Evolutionary conservation across 2,888 invertebrate species (phyloP).

Genomic region (Meganola albula): DNA sequence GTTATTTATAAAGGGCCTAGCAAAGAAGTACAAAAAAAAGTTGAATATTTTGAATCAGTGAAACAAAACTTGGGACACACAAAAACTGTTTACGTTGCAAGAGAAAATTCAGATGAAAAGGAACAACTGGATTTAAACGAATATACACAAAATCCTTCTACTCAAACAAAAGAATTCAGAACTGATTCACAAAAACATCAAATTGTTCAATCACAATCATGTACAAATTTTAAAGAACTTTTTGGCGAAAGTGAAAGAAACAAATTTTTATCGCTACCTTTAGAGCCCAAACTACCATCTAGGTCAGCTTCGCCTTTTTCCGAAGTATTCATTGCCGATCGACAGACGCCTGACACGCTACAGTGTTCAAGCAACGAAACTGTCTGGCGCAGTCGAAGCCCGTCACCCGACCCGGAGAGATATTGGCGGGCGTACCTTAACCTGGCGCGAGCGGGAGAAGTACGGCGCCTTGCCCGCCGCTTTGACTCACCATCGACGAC

Average conservation of each 20-base stretch:
- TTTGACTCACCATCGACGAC: constrained; percentile 83
- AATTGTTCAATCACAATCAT: constrained; percentile 80
- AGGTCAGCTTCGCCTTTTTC: constrained; percentile 75
- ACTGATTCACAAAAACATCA: constrained; percentile 42
- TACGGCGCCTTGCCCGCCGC: constrained; percentile 85
- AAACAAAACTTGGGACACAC: constrained; percentile 70
- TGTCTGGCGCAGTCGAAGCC: constrained; percentile 82
- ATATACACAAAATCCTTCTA: constrained; percentile 12
- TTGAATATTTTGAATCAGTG: constrained; percentile 88
- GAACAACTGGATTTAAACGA: constrained; percentile 36
- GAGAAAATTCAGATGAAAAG: constrained; percentile 71
- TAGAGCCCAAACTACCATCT: constrained; percentile 58
- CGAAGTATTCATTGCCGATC: constrained; percentile 64
- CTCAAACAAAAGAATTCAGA: constrained; percentile 33
- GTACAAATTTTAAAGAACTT: constrained; percentile 87
- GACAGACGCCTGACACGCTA: constrained; percentile 72
- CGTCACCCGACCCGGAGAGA: constrained; percentile 85
- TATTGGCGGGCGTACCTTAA: constrained; percentile 83
- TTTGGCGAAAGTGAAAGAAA: constrained; percentile 85
- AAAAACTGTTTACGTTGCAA: constrained; percentile 70
- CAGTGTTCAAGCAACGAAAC: constrained; percentile 80
- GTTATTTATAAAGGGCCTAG: constrained; percentile 79
- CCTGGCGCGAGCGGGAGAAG: constrained; percentile 86
- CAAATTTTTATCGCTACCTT: constrained; percentile 77
- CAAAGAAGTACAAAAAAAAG: constrained; percentile 83